phyloP scores from a whole-genome alignment of 2,113 vertebrate genomes.

The Lanius collurio region DNA sequence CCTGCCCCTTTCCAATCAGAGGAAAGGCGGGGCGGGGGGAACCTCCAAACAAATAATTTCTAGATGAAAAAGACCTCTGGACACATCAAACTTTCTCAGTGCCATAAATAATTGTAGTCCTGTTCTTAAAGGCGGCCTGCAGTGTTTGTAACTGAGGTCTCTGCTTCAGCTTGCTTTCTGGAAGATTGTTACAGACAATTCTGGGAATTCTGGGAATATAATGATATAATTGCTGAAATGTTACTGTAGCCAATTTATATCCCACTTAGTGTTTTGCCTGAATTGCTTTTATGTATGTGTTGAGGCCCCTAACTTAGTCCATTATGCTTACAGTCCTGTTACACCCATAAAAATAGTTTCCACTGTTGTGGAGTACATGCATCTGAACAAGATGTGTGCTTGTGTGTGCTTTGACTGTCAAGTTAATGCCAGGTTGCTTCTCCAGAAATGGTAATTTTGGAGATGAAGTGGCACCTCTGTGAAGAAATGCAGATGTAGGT shows the following conservation, averaged over 20 bases:
- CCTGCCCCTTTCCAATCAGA: background rate
- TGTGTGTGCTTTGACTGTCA: background rate
- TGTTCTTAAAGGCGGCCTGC: background rate
- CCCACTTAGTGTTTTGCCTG: background rate
- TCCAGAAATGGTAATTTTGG: background rate
- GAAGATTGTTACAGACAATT: background rate
- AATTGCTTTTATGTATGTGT: background rate
- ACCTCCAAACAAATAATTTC: background rate
- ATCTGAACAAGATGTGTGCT: background rate
- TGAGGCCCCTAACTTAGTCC: background rate
- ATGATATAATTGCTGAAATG: background rate
- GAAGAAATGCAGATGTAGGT: background rate
- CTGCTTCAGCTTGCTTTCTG: background rate
- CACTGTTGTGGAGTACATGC: background rate
- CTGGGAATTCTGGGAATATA: background rate
- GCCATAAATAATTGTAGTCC: background rate
- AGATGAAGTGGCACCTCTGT: background rate
- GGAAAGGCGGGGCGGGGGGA: fast-evolving
- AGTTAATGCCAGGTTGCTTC: background rate
- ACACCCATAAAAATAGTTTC: background rate
- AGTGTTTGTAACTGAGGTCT: background rate
- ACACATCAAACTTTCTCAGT: background rate
- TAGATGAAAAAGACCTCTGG: background rate
- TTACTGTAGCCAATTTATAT: background rate
- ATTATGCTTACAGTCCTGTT: background rate